phyloP scores from a whole-genome alignment of 2,113 vertebrate genomes.

The Prunella fulvescens region DNA sequence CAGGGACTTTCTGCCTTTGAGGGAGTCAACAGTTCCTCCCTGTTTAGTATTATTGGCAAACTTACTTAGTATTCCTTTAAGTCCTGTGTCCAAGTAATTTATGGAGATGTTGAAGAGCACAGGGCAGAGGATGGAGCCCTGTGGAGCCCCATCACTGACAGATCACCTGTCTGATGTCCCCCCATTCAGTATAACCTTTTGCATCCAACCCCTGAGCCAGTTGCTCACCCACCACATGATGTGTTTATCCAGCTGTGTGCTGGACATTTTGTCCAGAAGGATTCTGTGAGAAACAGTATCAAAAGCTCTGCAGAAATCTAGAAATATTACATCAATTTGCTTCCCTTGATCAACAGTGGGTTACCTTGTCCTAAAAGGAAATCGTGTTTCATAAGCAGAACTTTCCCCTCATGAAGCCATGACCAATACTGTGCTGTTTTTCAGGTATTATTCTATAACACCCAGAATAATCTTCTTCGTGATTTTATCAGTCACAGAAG shows the following conservation, averaged over 20 bases:
- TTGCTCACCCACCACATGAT: neutral
- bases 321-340: neutral
- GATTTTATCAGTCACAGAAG: neutral
- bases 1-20: neutral
- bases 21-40: neutral
- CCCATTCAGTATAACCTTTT: neutral
- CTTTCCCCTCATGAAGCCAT: neutral
- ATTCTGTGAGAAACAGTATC: neutral
- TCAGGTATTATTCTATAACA: neutral
- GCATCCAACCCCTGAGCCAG: neutral
- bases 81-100: neutral
- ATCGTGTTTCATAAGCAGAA: neutral
- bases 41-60: neutral
- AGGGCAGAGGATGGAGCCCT: neutral
- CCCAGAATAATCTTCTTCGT: neutral
- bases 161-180: neutral
- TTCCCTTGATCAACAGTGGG: neutral
- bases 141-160: neutral
- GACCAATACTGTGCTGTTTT: neutral
- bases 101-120: neutral
- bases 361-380: neutral
- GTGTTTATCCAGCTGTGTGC: too few relatives aligned
- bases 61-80: neutral
- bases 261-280: neutral
- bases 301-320: neutral